Conservation (phyloP, 2,888 invertebrate species). For the Rotaria macrura region DNA sequence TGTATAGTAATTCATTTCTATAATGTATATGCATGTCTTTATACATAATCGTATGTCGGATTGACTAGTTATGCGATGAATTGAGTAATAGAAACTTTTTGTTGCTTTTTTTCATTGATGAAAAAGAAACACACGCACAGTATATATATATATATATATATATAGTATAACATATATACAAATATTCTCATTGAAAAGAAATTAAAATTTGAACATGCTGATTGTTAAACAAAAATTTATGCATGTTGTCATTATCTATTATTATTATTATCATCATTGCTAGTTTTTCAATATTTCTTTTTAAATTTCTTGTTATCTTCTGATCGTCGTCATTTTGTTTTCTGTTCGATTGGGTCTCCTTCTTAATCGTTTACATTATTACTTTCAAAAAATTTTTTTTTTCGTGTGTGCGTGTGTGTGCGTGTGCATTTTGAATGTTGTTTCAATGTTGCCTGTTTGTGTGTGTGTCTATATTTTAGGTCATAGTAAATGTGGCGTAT, state of each 20-base stretch:
- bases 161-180: too few species aligned
- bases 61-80: neutral
- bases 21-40: neutral
- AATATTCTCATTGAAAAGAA: neutral
- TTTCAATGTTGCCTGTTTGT: neutral
- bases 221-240: neutral
- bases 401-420: neutral
- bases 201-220: neutral
- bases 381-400: neutral
- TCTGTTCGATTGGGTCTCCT: neutral
- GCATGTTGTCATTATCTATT: neutral
- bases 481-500: constrained; percentile 33
- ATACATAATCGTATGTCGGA: neutral
- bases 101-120: neutral
- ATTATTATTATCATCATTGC: neutral
- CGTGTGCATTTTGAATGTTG: neutral
- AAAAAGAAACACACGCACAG: too few species aligned
- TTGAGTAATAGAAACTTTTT: neutral
- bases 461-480: constrained; percentile 20
- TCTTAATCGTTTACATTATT: neutral
- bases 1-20: neutral
- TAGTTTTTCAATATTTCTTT: neutral
- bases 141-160: neutral
- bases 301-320: neutral
- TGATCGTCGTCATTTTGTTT: neutral